These are phyloP conservation scores for Corythaeola cristata DNA, from an alignment of 2,113 vertebrate species.

Conservation along the genomic window DNA sequence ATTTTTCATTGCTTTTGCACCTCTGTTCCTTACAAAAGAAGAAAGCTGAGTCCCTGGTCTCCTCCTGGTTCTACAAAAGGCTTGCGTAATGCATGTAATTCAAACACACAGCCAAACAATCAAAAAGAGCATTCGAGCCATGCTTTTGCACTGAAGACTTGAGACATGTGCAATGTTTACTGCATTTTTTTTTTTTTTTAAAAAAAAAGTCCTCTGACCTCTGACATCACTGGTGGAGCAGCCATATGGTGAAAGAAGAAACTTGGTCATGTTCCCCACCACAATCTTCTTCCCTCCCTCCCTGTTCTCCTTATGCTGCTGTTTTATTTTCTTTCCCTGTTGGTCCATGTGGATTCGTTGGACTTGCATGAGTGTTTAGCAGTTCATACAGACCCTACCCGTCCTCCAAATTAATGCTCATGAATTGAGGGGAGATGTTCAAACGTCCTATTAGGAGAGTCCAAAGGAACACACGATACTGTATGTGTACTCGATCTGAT, in stretches of 20 bases:
- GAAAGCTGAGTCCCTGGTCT: slow-evolving; percentile 73
- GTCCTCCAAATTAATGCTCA: neutral
- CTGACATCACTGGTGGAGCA: slow-evolving; percentile 75
- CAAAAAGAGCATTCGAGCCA: slow-evolving; percentile 61
- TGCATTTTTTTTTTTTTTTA: slow-evolving; percentile 59
- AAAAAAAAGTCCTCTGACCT: slow-evolving; percentile 71
- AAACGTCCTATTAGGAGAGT: slow-evolving; percentile 15
- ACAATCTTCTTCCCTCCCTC: slow-evolving; percentile 48
- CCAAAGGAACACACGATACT: slow-evolving; percentile 2
- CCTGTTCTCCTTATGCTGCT: slow-evolving; percentile 48
- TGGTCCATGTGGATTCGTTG: slow-evolving; percentile 12
- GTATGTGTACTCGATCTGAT: neutral
- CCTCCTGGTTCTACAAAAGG: slow-evolving; percentile 72
- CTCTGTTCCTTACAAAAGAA: slow-evolving; percentile 70
- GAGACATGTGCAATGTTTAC: slow-evolving; percentile 84
- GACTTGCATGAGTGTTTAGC: slow-evolving; percentile 37
- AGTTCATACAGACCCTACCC: slow-evolving; percentile 26
- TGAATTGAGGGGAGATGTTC: slow-evolving; percentile 17
- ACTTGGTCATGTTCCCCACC: slow-evolving; percentile 51
- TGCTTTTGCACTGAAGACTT: slow-evolving; percentile 84
- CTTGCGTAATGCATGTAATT: slow-evolving; percentile 71
- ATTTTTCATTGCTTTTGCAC: slow-evolving; percentile 72
- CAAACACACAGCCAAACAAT: slow-evolving; percentile 72
- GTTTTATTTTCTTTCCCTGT: slow-evolving; percentile 24
- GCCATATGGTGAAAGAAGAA: slow-evolving; percentile 73